A percentile compares a stretch with the other conserved stretches of the same genome.
These are phyloP conservation scores for Lophius americanus DNA, from an alignment of 2,797 vertebrate genomes.

Conservation along the genomic window DNA sequence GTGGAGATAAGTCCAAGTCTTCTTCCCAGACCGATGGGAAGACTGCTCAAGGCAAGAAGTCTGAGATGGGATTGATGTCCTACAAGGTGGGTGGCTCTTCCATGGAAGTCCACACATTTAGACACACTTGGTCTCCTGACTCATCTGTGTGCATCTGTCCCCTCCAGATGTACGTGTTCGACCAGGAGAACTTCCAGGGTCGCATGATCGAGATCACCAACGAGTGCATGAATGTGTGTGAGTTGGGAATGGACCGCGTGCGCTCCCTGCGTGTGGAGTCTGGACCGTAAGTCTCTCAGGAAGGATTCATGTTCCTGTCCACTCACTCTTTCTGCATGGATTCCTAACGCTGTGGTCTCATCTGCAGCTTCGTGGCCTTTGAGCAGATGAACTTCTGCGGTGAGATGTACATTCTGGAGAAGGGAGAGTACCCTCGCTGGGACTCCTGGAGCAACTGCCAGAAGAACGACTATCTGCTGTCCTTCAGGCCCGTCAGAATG, in stretches of 20 bases:
- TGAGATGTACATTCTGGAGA: constrained; percentile 91
- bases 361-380: constrained; percentile 84
- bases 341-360: neutral
- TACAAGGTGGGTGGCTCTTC: constrained; percentile 78
- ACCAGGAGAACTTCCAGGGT: constrained; percentile 89
- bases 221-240: constrained; percentile 86
- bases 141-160: constrained; percentile 1
- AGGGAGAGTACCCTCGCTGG: constrained; percentile 90
- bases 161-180: constrained; percentile 80
- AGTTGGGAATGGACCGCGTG: constrained; percentile 86
- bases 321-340: neutral
- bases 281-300: constrained; percentile 80
- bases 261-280: constrained; percentile 86
- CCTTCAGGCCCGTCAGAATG: constrained; percentile 87
- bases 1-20: constrained; percentile 82
- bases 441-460: constrained; percentile 90
- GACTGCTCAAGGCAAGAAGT: constrained; percentile 82
- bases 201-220: constrained; percentile 85
- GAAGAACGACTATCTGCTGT: constrained; percentile 88
- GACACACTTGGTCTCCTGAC: neutral
- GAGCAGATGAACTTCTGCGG: constrained; percentile 90
- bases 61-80: constrained; percentile 81
- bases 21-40: constrained; percentile 85
- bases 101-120: neutral
- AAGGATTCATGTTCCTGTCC: neutral